phyloP scores from a whole-genome alignment of 2,797 vertebrate species.

The Gadopsis bispinosus region DNA sequence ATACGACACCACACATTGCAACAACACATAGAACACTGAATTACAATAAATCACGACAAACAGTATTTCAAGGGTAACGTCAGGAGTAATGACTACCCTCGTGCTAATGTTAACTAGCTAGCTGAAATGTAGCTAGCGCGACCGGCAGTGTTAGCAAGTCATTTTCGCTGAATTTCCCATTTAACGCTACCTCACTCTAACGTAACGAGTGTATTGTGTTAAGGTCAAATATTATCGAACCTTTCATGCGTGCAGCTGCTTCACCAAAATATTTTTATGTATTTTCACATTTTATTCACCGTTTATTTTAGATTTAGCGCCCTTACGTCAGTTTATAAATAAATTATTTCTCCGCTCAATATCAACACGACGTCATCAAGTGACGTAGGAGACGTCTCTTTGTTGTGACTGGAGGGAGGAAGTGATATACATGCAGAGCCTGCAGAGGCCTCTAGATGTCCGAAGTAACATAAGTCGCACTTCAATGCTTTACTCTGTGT shows the following conservation, averaged over 20 bases:
- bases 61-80: conserved; percentile 25
- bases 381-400: conserved; percentile 65
- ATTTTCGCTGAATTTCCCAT: conserved; percentile 50
- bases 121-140: conserved; percentile 58
- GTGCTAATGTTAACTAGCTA: conserved; percentile 59
- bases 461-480: background rate
- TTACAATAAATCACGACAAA: background rate
- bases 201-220: conserved; percentile 68
- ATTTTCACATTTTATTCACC: conserved; percentile 84
- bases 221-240: conserved; percentile 70
- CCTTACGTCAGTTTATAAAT: conserved; percentile 85
- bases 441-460: background rate
- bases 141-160: conserved; percentile 67
- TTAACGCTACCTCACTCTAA: conserved; percentile 51
- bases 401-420: conserved; percentile 41
- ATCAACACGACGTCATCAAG: conserved; percentile 77
- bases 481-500: background rate
- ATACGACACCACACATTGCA: background rate
- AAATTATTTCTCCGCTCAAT: conserved; percentile 84
- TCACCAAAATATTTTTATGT: conserved; percentile 72
- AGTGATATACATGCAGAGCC: background rate
- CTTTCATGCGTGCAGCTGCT: conserved; percentile 77
- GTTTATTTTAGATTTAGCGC: conserved; percentile 87
- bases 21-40: background rate
- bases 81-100: conserved; percentile 36